Evolutionary conservation across 2,113 vertebrate species (phyloP).

Genomic region (Crotophaga sulcirostris): DNA sequence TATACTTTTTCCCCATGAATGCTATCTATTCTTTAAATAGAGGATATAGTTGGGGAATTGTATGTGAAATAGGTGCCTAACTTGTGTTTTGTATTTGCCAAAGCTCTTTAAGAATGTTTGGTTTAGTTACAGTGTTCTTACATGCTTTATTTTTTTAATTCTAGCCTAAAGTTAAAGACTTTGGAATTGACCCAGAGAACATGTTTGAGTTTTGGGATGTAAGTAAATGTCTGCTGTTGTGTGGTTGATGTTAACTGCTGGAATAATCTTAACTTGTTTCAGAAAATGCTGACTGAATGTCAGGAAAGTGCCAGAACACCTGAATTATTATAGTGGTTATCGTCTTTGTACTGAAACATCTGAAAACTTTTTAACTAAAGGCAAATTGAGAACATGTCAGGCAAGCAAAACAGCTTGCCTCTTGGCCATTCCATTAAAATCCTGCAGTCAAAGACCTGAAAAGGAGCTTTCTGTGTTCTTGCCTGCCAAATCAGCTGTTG

Average conservation of each 20-base stretch:
- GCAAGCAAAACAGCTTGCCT: not conserved
- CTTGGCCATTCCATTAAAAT: not conserved
- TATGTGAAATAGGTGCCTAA: not conserved
- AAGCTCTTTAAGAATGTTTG: not conserved
- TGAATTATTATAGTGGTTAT: not conserved
- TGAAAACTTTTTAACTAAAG: not conserved
- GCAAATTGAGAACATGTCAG: not conserved
- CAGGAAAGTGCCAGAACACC: not conserved
- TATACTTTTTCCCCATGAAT: not conserved
- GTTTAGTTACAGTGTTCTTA: not conserved
- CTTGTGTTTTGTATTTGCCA: not conserved
- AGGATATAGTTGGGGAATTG: not conserved
- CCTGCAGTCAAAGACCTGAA: not conserved
- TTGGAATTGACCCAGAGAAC: slow-evolving; percentile 93
- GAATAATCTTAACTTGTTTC: not conserved
- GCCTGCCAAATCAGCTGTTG: slow-evolving; percentile 17
- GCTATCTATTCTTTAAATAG: not conserved
- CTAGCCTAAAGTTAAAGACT: slow-evolving; percentile 94
- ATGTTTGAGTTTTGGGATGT: slow-evolving; percentile 99
- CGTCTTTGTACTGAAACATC: not conserved
- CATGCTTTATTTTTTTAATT: not conserved
- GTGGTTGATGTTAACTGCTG: not conserved
- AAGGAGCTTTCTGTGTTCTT: not conserved
- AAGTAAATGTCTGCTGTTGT: slow-evolving; percentile 70
- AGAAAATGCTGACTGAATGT: not conserved